A percentile compares a stretch with the other conserved stretches of the same genome.
These are phyloP conservation scores for Falco cherrug DNA, from an alignment of 2,797 vertebrate species.

Conservation along the genomic window DNA sequence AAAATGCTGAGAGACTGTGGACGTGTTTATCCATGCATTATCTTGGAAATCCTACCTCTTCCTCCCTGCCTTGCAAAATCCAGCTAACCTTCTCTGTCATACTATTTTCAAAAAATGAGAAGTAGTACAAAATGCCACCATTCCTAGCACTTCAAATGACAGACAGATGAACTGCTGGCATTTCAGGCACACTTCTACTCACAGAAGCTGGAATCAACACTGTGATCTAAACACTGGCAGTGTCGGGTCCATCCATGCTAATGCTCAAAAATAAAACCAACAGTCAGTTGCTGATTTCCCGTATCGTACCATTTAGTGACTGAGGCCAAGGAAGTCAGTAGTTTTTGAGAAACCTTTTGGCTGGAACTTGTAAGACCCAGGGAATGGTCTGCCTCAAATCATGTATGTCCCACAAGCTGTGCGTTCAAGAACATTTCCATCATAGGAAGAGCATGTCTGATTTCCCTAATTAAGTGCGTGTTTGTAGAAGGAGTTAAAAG, in stretches of 20 bases:
- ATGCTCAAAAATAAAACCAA: not conserved
- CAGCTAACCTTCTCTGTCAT: not conserved
- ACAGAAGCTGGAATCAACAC: not conserved
- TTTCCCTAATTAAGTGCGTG: not conserved
- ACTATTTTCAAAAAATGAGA: not conserved
- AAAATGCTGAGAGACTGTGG: not conserved
- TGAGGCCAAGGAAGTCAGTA: not conserved
- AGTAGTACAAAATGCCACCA: not conserved
- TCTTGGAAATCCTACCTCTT: not conserved
- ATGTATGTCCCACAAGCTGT: not conserved
- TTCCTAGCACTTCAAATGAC: not conserved
- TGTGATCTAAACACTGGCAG: not conserved
- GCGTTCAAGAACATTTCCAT: not conserved
- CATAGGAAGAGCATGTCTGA: not conserved
- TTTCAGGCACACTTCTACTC: not conserved
- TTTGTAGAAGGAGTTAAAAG: conserved; percentile 3
- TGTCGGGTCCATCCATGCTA: fast-evolving
- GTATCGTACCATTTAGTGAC: not conserved
- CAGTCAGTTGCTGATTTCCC: not conserved
- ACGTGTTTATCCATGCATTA: not conserved
- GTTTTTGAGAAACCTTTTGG: not conserved
- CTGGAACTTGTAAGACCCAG: not conserved
- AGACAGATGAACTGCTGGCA: not conserved
- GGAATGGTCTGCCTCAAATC: not conserved
- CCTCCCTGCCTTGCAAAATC: not conserved